Evolutionary conservation across 92 coral and sea anemone species (phyloP).

Genomic region (Zoanthus sansibaricus): DNA sequence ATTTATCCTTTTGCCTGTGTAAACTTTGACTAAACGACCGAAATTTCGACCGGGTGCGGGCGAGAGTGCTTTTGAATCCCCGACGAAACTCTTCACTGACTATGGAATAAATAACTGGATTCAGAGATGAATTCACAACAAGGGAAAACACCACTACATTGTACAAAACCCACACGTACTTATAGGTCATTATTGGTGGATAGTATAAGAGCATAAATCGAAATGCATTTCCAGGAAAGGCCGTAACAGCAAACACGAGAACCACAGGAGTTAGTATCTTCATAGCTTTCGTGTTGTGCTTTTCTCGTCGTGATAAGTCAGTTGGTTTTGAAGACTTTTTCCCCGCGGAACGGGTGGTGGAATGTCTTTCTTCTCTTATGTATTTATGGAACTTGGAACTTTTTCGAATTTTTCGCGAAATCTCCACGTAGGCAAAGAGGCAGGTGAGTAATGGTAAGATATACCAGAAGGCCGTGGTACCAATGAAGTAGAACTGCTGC

Average conservation of each 20-base stretch:
- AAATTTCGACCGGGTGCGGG: conserved; percentile 12
- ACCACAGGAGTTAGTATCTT: conserved; percentile 71
- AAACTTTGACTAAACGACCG: conserved; percentile 31
- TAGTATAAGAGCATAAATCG: conserved; percentile 57
- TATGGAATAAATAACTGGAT: conserved; percentile 72
- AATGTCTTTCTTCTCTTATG: conserved; percentile 36
- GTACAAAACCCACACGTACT: conserved; percentile 65
- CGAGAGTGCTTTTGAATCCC: conserved; percentile 49
- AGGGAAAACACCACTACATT: conserved; percentile 58
- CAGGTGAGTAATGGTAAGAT: conserved; percentile 71
- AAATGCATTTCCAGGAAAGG: conserved; percentile 62
- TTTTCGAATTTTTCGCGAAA: conserved; percentile 68
- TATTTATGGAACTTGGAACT: conserved; percentile 73
- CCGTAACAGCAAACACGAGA: conserved; percentile 65
- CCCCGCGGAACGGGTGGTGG: background rate
- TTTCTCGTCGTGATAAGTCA: conserved; percentile 29
- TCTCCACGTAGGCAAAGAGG: conserved; percentile 75
- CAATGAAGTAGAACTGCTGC: conserved; percentile 51
- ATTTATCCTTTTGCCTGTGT: conserved; percentile 18
- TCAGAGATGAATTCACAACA: conserved; percentile 65
- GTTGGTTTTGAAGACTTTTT: background rate
- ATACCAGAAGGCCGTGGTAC: conserved; percentile 61
- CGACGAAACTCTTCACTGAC: conserved; percentile 77
- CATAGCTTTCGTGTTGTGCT: conserved; percentile 70
- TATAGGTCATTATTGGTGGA: conserved; percentile 11